Evolutionary conservation across 2,888 invertebrate genomes (phyloP).

Genomic region (Formica aserva): DNA sequence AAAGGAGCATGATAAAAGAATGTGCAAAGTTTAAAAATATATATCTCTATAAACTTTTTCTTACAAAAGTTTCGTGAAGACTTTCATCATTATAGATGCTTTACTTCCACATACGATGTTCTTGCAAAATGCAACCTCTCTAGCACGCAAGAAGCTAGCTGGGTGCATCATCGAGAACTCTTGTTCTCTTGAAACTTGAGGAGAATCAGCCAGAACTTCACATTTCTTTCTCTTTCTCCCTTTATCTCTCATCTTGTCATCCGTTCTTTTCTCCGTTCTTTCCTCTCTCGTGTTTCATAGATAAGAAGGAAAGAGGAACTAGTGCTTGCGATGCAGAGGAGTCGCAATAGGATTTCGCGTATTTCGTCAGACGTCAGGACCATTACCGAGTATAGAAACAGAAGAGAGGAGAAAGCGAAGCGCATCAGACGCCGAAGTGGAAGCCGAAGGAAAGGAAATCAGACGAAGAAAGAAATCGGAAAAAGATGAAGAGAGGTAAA

Average conservation of each 20-base stretch:
- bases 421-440: constrained; percentile 63
- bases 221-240: constrained; percentile 37
- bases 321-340: constrained; percentile 66
- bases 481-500: constrained; percentile 40
- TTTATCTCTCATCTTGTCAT: background rate
- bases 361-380: constrained; percentile 84
- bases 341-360: constrained; percentile 84
- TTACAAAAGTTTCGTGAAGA: constrained; percentile 61
- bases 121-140: constrained; percentile 67
- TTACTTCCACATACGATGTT: constrained; percentile 69
- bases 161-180: constrained; percentile 68
- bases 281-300: constrained; percentile 38
- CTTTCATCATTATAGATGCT: constrained; percentile 70
- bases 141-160: constrained; percentile 67
- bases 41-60: constrained; percentile 31
- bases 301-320: constrained; percentile 40
- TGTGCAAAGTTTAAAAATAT: constrained; percentile 20
- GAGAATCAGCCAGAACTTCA: constrained; percentile 65
- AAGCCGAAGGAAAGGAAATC: constrained; percentile 66
- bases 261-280: constrained; percentile 21
- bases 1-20: constrained; percentile 27
- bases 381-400: constrained; percentile 79
- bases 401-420: constrained; percentile 70
- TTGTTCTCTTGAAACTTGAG: constrained; percentile 77
- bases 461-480: constrained; percentile 37